Percentiles rank a stretch among this genome's conserved stretches.
These are phyloP conservation scores for Microtus montanus DNA, from an alignment of 2,113 vertebrate genomes.

Conservation along the genomic window DNA sequence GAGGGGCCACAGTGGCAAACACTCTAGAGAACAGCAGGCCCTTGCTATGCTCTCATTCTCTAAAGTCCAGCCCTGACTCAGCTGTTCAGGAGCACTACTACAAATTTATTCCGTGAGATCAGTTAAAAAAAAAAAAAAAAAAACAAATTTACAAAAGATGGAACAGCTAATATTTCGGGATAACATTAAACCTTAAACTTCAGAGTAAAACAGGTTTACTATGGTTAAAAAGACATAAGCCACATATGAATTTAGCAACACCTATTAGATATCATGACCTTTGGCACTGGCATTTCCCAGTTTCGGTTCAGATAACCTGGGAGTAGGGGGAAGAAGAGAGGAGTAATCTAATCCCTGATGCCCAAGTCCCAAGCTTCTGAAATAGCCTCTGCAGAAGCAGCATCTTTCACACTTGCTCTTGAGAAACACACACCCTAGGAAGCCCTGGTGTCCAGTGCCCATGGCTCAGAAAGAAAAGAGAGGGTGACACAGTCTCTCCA, in stretches of 20 bases:
- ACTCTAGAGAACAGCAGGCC: neutral
- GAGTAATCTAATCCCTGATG: conserved; percentile 52
- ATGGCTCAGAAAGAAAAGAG: conserved; percentile 32
- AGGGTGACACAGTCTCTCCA: neutral
- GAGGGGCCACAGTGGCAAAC: conserved; percentile 45
- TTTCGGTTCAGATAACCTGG: conserved; percentile 16
- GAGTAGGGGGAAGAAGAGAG: neutral
- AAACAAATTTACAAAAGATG: neutral
- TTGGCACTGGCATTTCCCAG: conserved; percentile 48
- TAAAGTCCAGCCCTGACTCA: conserved; percentile 7
- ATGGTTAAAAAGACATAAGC: conserved; percentile 43
- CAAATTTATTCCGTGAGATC: neutral
- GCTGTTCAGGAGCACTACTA: neutral
- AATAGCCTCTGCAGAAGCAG: conserved; percentile 39
- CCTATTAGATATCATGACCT: conserved; percentile 69
- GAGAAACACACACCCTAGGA: neutral
- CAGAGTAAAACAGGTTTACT: conserved; percentile 48
- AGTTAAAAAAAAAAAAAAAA: neutral
- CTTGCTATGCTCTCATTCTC: conserved; percentile 23
- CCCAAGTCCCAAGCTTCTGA: conserved; percentile 11
- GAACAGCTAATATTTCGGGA: neutral
- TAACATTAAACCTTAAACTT: conserved; percentile 49
- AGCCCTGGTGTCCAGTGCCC: neutral
- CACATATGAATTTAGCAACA: conserved; percentile 69
- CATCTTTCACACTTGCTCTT: conserved; percentile 34